These are phyloP conservation scores for Ellobius talpinus DNA, from an alignment of 2,113 vertebrate species.

Conservation along the genomic window DNA sequence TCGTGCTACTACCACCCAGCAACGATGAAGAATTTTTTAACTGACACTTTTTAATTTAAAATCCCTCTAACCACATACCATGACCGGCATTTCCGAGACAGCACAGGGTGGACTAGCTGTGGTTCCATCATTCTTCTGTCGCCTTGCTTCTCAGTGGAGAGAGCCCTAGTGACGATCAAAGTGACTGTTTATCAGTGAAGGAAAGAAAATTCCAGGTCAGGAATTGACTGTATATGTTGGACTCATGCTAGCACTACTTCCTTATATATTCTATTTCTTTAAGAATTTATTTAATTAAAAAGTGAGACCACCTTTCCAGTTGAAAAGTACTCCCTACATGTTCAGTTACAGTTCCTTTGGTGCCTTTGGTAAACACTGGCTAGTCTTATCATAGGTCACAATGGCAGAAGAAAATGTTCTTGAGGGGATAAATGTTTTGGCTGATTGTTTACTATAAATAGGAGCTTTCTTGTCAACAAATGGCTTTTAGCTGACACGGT, in stretches of 20 bases:
- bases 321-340: background rate
- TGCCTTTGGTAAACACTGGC: background rate
- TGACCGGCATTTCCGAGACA: background rate
- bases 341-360: background rate
- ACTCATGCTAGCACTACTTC: background rate
- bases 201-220: background rate
- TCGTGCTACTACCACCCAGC: too few species aligned
- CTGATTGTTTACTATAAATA: background rate
- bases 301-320: background rate
- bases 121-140: constrained; percentile 15
- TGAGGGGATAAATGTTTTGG: background rate
- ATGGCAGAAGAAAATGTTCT: background rate
- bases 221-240: background rate
- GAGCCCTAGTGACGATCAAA: background rate
- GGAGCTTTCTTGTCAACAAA: background rate
- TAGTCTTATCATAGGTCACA: background rate
- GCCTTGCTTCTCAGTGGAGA: background rate
- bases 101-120: background rate
- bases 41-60: background rate
- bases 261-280: constrained; percentile 30
- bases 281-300: background rate
- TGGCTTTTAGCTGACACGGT: background rate
- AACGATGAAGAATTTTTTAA: background rate
- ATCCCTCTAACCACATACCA: background rate
- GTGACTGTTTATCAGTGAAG: background rate